Percentiles rank a stretch among this genome's conserved stretches.
These are phyloP conservation scores for Festucalex cinctus DNA, from an alignment of 2,113 vertebrate species.

Conservation along the genomic window DNA sequence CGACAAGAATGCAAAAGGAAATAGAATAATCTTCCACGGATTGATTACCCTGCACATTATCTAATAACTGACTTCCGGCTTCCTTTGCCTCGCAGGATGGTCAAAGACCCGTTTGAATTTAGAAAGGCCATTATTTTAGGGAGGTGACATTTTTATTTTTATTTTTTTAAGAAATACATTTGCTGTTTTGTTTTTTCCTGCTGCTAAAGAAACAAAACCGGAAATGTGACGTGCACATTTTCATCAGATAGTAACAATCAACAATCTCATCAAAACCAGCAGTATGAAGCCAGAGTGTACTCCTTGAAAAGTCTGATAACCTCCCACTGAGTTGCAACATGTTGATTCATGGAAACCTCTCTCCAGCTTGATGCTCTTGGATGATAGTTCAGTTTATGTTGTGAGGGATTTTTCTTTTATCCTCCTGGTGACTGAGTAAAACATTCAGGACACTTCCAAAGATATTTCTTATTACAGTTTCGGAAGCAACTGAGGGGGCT, in stretches of 20 bases:
- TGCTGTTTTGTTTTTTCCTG: not conserved
- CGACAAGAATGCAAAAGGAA: too few species aligned
- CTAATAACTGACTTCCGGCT: too few species aligned
- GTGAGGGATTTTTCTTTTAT: not conserved
- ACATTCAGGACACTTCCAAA: not conserved
- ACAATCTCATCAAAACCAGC: not conserved
- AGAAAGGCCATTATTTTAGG: too few species aligned
- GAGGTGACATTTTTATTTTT: too few species aligned
- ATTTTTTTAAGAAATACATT: not conserved
- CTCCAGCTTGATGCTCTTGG: not conserved
- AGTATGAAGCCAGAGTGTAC: not conserved
- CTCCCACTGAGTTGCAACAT: constrained; percentile 2
- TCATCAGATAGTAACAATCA: constrained; percentile 3
- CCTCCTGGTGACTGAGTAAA: not conserved
- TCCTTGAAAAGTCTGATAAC: not conserved
- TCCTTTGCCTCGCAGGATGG: too few species aligned
- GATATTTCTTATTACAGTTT: not conserved
- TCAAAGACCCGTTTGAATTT: too few species aligned
- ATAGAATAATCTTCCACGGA: too few species aligned
- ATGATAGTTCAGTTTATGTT: not conserved
- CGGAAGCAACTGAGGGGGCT: not conserved
- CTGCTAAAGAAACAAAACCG: not conserved
- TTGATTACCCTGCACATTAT: too few species aligned
- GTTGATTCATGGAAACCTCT: constrained; percentile 5
- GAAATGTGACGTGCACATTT: not conserved